phyloP scores from a whole-genome alignment of 2,113 vertebrate genomes.

The Craseonycteris thonglongyai region DNA sequence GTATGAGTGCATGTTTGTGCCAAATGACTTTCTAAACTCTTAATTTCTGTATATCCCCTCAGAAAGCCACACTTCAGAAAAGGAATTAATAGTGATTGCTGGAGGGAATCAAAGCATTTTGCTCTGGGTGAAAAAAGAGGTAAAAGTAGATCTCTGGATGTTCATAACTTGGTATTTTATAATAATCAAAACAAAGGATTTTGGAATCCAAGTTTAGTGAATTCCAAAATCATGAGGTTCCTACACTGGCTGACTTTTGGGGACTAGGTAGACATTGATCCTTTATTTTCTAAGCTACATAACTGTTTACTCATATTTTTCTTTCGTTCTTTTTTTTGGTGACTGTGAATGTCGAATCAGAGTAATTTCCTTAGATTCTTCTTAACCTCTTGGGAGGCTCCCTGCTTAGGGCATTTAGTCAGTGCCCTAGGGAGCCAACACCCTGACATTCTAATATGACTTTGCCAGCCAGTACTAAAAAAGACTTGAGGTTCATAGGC shows the following conservation, averaged over 20 bases:
- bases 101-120: conserved; percentile 67
- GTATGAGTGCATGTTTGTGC: neutral
- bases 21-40: neutral
- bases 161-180: neutral
- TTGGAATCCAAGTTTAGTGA: neutral
- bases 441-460: neutral
- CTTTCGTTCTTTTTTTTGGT: no score
- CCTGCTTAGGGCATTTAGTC: neutral
- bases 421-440: neutral
- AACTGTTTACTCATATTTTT: neutral
- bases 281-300: neutral
- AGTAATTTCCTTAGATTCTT: neutral
- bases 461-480: neutral
- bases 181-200: neutral
- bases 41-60: conserved; percentile 5
- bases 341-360: neutral
- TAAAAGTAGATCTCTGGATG: conserved; percentile 3
- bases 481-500: neutral
- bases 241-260: neutral
- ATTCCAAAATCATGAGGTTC: neutral
- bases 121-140: conserved; percentile 56
- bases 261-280: neutral
- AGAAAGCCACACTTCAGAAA: conserved; percentile 44
- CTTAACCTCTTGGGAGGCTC: neutral
- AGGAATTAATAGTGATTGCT: conserved; percentile 60